Evolutionary conservation across 2,888 invertebrate genomes (phyloP).

Genomic region (Lymantria monacha): DNA sequence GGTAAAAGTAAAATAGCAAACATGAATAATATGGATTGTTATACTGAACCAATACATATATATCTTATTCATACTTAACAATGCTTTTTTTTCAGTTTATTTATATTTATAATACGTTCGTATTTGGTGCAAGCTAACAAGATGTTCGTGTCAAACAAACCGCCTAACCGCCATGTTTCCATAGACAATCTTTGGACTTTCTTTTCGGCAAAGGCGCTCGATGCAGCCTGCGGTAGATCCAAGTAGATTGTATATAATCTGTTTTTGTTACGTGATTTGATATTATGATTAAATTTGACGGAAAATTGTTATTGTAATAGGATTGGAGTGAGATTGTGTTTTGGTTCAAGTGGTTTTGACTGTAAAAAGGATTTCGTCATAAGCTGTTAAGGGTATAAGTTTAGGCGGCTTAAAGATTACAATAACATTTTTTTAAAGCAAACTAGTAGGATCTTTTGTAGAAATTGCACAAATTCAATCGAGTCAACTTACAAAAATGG

Average conservation of each 20-base stretch:
- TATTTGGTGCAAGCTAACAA: slow-evolving; percentile 77
- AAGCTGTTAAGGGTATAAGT: slow-evolving; percentile 13
- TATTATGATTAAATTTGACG: slow-evolving; percentile 37
- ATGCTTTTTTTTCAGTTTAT: slow-evolving; percentile 50
- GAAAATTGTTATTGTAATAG: slow-evolving; percentile 31
- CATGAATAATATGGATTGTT: no score
- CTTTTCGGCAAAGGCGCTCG: slow-evolving; percentile 42
- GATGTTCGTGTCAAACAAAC: slow-evolving; percentile 68
- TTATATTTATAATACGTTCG: slow-evolving; percentile 73
- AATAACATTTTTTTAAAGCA: slow-evolving; percentile 1
- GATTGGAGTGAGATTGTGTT: slow-evolving; percentile 21
- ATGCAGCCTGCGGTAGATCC: slow-evolving; percentile 42
- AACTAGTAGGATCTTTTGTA: slow-evolving; percentile 1
- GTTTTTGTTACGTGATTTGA: slow-evolving; percentile 25
- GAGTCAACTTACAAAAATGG: no score
- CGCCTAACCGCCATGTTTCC: slow-evolving; percentile 52
- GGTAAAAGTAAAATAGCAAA: no score
- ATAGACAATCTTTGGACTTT: slow-evolving; percentile 54
- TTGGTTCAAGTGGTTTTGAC: slow-evolving; percentile 11
- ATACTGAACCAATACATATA: slow-evolving; percentile 19
- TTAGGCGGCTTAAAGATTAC: slow-evolving; percentile 1
- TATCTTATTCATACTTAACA: slow-evolving; percentile 9
- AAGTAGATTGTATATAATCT: slow-evolving; percentile 30
- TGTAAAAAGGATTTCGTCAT: slow-evolving; percentile 8
- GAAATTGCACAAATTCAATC: neutral